Conservation (phyloP, 2,888 invertebrate species). For the Heliconius charithonia region DNA sequence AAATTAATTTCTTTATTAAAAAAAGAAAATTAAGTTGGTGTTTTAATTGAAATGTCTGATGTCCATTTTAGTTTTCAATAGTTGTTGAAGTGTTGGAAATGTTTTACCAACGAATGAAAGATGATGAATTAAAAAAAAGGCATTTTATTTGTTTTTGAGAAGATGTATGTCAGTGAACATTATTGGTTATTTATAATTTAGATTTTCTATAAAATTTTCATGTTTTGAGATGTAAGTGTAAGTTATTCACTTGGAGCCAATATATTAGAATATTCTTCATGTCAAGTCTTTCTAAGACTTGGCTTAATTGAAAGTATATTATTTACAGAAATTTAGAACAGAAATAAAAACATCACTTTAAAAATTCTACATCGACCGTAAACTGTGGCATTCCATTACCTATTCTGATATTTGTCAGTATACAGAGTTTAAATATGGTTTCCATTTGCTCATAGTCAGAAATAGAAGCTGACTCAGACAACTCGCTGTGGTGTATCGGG, state of each 20-base stretch:
- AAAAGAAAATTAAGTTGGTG: background rate
- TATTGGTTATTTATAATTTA: background rate
- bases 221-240: background rate
- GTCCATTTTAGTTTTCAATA: background rate
- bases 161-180: background rate
- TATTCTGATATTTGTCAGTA: conserved; percentile 13
- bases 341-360: too few relatives aligned
- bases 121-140: background rate
- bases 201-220: background rate
- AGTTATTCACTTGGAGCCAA: background rate
- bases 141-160: background rate
- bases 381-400: conserved; percentile 1
- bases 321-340: too few relatives aligned
- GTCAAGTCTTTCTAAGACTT: too few relatives aligned
- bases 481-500: conserved; percentile 35
- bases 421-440: conserved; percentile 12
- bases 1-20: background rate
- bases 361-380: background rate
- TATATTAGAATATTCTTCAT: too few relatives aligned
- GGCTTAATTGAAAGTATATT: too few relatives aligned
- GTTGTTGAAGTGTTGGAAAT: background rate
- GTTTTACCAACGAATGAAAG: background rate
- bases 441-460: conserved; percentile 31
- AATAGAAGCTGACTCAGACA: conserved; percentile 40
- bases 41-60: background rate